Base-by-base conservation (phyloP, 2,888 invertebrate species). In the Steromphala cineraria region DNA sequence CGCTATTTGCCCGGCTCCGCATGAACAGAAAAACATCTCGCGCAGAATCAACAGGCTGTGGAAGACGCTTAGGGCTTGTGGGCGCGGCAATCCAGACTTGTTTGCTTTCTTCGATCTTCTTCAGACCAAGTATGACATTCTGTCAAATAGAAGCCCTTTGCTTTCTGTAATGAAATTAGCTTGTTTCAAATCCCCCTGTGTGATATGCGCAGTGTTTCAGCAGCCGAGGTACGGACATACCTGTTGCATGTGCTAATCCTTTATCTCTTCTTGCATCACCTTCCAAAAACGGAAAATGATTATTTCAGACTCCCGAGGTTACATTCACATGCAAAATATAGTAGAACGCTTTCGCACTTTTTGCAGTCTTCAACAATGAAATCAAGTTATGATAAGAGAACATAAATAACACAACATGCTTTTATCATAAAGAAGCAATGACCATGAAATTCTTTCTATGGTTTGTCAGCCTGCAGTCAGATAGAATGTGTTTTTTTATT, bases 21-120 rank as follows among this genome's bases (percentile, higher is more conserved):
- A 24, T 62, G 28, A 24, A 62, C 62, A 62, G 62, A 62, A 62
- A 62, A 62, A 62, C 24, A 62, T 62, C 28, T 24, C 62, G 62
- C 28, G 62, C 15, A 28, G 62, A 62, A 28, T 28, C 62, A 62
- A 62, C 62, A 62, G 28, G 62, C 28, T 28, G 62, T 28, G 24
- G 62, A 28, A 62, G 62, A 62, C 62, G 62, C 28, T 62, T 62
- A 28, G 62, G 15, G 62, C n/a, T 28, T 62, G 62, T 24, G 62
- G 62, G 62, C 62, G 62, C 62, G 62, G 28, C 62, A 24, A 24
- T 24, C 28, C 62, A 62, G 28, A 24, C 15, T 62, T 62, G 62
- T 62, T 62, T 62, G 28, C 62, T 62, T 28, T 62, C 62, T 62
- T 62, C 62, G 62, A 62, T 62, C 62, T 62, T 62, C 62, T 28